phyloP scores from a whole-genome alignment of 2,113 vertebrate genomes.

The Hemichromis elongatus region DNA sequence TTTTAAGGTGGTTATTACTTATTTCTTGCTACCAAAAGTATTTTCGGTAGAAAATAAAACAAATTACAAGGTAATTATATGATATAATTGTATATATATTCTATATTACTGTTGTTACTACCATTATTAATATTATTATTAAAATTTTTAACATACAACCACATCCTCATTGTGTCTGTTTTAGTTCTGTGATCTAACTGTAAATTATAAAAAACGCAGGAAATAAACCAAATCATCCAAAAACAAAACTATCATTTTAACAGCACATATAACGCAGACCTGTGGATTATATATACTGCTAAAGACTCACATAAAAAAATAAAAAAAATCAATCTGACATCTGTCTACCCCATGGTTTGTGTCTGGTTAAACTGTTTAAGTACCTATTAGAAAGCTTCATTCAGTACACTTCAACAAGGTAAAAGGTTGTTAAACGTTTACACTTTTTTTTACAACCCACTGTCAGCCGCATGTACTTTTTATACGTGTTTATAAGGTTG shows the following conservation, averaged over 20 bases:
- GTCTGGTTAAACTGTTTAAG: slow-evolving; percentile 66
- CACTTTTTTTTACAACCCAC: slow-evolving; percentile 46
- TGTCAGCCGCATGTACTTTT: slow-evolving; percentile 22
- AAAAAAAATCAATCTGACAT: not conserved
- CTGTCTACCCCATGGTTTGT: slow-evolving; percentile 42
- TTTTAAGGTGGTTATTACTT: not conserved
- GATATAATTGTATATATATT: not conserved
- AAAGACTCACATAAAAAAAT: not conserved
- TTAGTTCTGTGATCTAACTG: not conserved
- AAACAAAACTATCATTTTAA: not conserved
- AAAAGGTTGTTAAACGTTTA: slow-evolving; percentile 56
- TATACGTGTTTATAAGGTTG: not conserved
- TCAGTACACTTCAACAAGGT: slow-evolving; percentile 54
- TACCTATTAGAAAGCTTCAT: slow-evolving; percentile 59
- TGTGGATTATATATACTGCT: not conserved
- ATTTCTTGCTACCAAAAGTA: not conserved
- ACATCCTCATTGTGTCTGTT: not conserved
- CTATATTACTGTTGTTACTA: not conserved
- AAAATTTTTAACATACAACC: not conserved
- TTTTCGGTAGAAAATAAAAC: not conserved
- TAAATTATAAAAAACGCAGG: not conserved
- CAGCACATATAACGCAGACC: not conserved
- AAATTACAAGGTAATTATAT: not conserved
- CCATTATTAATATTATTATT: not conserved
- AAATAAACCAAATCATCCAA: not conserved